Evolutionary conservation across 2,797 vertebrate genomes (phyloP), one percentile per base, ranked within the genome.

Genomic region (Malacoctenus gilli): DNA sequence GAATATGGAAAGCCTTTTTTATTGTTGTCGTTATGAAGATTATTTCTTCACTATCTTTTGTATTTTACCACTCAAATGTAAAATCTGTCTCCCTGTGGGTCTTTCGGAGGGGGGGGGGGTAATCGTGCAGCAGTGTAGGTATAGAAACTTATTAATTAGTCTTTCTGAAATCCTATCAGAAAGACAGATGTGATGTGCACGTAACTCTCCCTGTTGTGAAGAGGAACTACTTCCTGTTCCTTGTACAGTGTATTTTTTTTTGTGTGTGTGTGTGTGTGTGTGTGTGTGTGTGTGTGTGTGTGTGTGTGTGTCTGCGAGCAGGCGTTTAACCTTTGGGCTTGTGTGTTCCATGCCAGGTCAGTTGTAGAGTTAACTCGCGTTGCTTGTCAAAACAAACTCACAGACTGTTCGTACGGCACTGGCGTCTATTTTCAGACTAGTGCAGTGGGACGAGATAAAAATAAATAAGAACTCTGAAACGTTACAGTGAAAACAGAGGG

Each of bases 381-480:
- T 75, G 39, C 72, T 59, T 34, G 70, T 85, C 68, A 83, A 75
- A 89, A 86, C 77, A 87, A 79, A 85, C 65, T 65, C 22, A 30
- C 19, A 31, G 42, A 42, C 30, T 60, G 56, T 80, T 83, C 52
- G 49, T 59, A 44, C 35, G 46, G 40, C 53, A 53, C 9, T 30
- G 31, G 23, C 4, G 25, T 61, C 58, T 74, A 75, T 83, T 84
- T 76, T 54, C 39, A 70, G 57, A 74, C 56, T 44, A 53, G 68
- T 54, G 61, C 59, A 71, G 59, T 76, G 25, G 71, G 57, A 81
- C 72, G 57, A 62, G 47, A 77, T 84, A 63, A 81, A 85, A 84
- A 83, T 82, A 78, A 74, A 28, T 34, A 54, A 28, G 31, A 55
- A 37, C 62, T 65, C 41, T 48, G 35, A 58, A 74, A 76, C 61